phyloP scores from a whole-genome alignment of 2,113 vertebrate genomes.

The Brachionichthys hirsutus region DNA sequence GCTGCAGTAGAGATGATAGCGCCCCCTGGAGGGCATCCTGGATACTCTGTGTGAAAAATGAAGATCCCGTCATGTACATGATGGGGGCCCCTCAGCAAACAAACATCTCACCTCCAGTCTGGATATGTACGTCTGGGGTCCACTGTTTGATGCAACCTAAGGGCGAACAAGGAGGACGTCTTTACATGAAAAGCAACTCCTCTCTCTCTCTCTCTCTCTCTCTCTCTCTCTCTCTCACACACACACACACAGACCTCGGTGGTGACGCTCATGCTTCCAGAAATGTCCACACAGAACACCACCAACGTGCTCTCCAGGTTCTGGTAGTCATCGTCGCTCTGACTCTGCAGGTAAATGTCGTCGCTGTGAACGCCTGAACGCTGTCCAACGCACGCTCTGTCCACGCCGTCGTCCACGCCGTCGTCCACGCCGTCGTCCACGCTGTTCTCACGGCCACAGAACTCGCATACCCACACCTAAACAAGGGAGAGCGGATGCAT shows the following conservation, averaged over 20 bases:
- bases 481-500: not conserved
- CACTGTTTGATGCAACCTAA: slow-evolving; percentile 55
- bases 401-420: not conserved
- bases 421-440: slow-evolving; percentile 18
- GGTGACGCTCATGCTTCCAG: slow-evolving; percentile 80
- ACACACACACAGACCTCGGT: slow-evolving; percentile 56
- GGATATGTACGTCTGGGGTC: slow-evolving; percentile 59
- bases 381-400: slow-evolving; percentile 23
- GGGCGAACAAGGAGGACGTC: not conserved
- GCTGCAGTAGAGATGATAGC: slow-evolving; percentile 59
- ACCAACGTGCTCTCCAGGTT: slow-evolving; percentile 76
- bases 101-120: slow-evolving; percentile 68
- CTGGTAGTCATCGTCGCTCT: slow-evolving; percentile 69
- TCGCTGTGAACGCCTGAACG: slow-evolving; percentile 55
- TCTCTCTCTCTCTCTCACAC: too few relatives aligned
- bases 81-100: too few relatives aligned
- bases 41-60: slow-evolving; percentile 56
- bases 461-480: slow-evolving; percentile 78
- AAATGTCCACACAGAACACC: slow-evolving; percentile 79
- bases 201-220: too few relatives aligned
- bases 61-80: too few relatives aligned
- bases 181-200: too few relatives aligned
- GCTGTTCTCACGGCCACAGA: slow-evolving; percentile 61
- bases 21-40: slow-evolving; percentile 74
- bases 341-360: slow-evolving; percentile 58